Base-by-base conservation (phyloP, 2,888 invertebrate species). In the Lasioglossum lativentre region DNA sequence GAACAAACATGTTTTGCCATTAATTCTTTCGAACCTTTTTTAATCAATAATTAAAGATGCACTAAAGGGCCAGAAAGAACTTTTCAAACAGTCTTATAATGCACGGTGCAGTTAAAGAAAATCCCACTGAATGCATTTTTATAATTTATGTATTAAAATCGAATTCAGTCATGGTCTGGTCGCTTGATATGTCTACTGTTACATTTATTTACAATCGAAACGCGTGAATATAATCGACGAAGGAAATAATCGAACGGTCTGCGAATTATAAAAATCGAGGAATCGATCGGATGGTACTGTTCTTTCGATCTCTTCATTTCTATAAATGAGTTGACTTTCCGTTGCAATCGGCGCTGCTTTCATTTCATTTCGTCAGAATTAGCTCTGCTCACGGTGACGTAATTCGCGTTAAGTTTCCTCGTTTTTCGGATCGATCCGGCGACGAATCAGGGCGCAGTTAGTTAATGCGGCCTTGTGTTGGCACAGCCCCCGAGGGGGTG, bases 371-470 rank as follows among this genome's bases (percentile, higher is more conserved):
- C 47, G 42, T 70, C 63, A 34, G 80, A 87, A 87, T 89, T 87
- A 89, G 74, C 75, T 71, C 74, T 59, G 59, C 70, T 45, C 68
- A 34, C 73, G 81, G 80, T 88, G 90, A 86, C 83, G 89, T 88
- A 92, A 93, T 92, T 90, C 89, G 88, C 88, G 85, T 86, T 89
- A 91, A 92, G 90, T 92, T 92, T 89, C 87, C 88, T 90, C 91
- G 90, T 92, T 93, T 93, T 91, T 91, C 90, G 91, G 91, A 93
- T 94, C 93, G 90, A 93, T 93, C 91, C 88, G 91, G 84, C 89
- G 90, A 91, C 93, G 94, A 94, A 94, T 94, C 93, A 94, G 94
- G 91, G 91, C 92, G 91, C 92, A 92, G 94, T 94, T 94, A 94
- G 92, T 92, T 94, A 94, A 94, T 94, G 93, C 93, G 91, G 90